These are phyloP conservation scores for Drosophila repletoides DNA, from an alignment of 1,140 invertebrate genomes.

Conservation along the genomic window DNA sequence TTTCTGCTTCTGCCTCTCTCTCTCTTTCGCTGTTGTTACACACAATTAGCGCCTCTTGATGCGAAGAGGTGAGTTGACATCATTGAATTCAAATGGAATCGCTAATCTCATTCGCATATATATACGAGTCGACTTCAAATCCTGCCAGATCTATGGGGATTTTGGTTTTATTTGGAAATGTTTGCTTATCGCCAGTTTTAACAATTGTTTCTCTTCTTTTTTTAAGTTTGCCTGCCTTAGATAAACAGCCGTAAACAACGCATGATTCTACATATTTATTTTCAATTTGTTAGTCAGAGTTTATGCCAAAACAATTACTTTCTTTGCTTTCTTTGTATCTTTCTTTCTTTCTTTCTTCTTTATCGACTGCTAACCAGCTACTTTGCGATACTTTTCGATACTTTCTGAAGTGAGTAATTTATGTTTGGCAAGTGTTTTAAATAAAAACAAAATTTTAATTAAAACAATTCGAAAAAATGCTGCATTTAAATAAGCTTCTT, in stretches of 20 bases:
- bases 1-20: background rate
- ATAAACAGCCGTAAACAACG: slow-evolving; percentile 30
- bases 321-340: too few relatives aligned
- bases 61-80: slow-evolving; percentile 56
- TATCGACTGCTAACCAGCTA: too few relatives aligned
- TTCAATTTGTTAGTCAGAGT: slow-evolving; percentile 46
- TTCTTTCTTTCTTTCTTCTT: too few relatives aligned
- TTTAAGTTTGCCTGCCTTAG: too few relatives aligned
- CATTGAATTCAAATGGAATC: slow-evolving; percentile 30
- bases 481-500: too few relatives aligned
- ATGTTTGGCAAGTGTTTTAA: background rate
- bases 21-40: slow-evolving; percentile 32
- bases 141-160: slow-evolving; percentile 1
- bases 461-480: background rate
- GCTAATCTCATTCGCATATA: slow-evolving; percentile 41
- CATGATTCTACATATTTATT: slow-evolving; percentile 53
- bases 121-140: too few relatives aligned
- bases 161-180: slow-evolving; percentile 24
- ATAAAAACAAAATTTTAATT: background rate
- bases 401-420: background rate
- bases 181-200: slow-evolving; percentile 58
- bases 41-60: slow-evolving; percentile 40
- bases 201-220: slow-evolving; percentile 6
- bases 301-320: slow-evolving; percentile 29
- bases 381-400: background rate